A percentile compares a stretch with the other conserved stretches of the same genome.
Conservation (phyloP, 2,888 invertebrate species). For the Tetragonula carbonaria region DNA sequence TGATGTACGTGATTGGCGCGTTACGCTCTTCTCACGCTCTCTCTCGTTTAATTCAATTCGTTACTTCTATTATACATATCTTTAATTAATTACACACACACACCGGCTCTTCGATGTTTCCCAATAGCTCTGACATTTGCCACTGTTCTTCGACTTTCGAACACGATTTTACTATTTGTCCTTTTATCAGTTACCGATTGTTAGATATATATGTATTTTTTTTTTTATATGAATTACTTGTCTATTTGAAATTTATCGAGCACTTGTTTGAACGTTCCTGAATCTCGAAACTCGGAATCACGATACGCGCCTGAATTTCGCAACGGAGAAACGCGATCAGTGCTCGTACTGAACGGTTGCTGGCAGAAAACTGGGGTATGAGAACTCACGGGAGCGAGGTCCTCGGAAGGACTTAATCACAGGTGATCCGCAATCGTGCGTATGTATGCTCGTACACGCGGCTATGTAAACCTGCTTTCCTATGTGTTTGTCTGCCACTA, state of each 20-base stretch:
- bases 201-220: not conserved
- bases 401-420: conserved; percentile 73
- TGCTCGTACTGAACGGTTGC: conserved; percentile 73
- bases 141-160: not conserved
- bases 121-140: conserved; percentile 43
- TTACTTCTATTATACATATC: conserved; percentile 2
- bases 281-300: conserved; percentile 22
- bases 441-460: not conserved
- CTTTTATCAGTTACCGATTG: not conserved
- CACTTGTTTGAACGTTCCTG: conserved; percentile 29
- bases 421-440: conserved; percentile 54
- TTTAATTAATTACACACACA: conserved; percentile 29
- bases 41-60: not conserved
- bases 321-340: conserved; percentile 70
- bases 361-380: conserved; percentile 78
- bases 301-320: conserved; percentile 57
- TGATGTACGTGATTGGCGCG: not conserved
- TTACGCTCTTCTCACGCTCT: conserved; percentile 16
- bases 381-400: conserved; percentile 70
- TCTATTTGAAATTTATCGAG: conserved; percentile 22
- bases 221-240: not conserved
- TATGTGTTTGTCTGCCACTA: not conserved
- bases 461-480: not conserved
- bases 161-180: not conserved
- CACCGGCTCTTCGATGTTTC: conserved; percentile 52